Base-by-base conservation (phyloP, 2,797 vertebrate genomes). In the Brachymystax lenok region DNA sequence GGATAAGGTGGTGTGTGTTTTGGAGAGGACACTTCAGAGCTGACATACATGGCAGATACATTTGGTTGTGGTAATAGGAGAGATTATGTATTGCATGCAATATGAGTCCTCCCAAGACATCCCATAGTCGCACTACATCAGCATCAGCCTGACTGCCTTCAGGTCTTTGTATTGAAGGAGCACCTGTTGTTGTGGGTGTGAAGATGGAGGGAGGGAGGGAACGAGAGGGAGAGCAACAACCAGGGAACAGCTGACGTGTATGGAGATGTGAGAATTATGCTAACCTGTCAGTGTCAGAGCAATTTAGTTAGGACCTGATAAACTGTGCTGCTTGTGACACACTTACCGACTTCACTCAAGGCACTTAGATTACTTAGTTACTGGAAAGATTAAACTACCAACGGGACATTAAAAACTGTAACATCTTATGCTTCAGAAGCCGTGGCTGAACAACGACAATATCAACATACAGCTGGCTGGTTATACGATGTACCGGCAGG, bases 171-270 rank as follows among this genome's bases (percentile, higher is more conserved):
- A 24, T 61, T 61, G 46, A n/a, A 0, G 27, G 77, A 74, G 83
- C 83, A 85, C 85, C 80, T 87, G 86, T 78, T 78, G 8, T 79
- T 35, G 84, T 76, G 76, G 83, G 87, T 7, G 80, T 82, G 40
- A 59, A 35, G 52, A n/a, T n/a, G 51, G 73, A 56, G 19, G 50
- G 8, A 52, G 7, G 54, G 71, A 50, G n/a, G 69, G 19, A 51
- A 40, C 3, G 13, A 59, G 50, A 7, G 10, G 27, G 19, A 27
- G 16, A 77, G 17, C 24, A 13, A 17, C 3, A 51, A 14, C 7
- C 1, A 35, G 30, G 8, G 21, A 61, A 61, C n/a, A 21, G 21
- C 59, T 61, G n/a, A 61, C 2, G 4, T 61, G n/a, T 8, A 3
- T 61, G 59, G n/a, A 6, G 21, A 61, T 21, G 59, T 12, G 59